phyloP scores from a whole-genome alignment of 2,888 invertebrate species.

The Perithous albicinctus region DNA sequence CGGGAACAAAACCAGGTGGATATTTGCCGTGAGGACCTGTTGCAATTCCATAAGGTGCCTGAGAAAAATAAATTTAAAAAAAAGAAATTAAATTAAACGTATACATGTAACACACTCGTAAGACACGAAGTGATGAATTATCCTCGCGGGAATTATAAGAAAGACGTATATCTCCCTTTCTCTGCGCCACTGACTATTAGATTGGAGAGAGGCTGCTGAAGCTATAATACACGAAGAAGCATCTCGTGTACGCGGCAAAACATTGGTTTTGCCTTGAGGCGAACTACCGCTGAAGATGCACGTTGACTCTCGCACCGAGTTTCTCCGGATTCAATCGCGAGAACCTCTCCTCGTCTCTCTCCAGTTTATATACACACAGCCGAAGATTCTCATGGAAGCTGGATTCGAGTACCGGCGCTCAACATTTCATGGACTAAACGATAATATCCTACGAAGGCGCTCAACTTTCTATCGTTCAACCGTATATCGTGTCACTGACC shows the following conservation, averaged over 20 bases:
- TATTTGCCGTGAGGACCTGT: slow-evolving; percentile 75
- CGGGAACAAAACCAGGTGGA: slow-evolving; percentile 78
- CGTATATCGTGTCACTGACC: slow-evolving; percentile 77
- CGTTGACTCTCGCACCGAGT: slow-evolving; percentile 38
- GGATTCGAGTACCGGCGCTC: slow-evolving; percentile 1
- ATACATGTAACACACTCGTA: not conserved
- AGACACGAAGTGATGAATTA: slow-evolving; percentile 5
- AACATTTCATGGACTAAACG: not conserved
- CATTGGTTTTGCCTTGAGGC: slow-evolving; percentile 37
- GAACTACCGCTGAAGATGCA: not conserved
- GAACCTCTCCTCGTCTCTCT: not conserved
- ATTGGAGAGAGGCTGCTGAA: not conserved
- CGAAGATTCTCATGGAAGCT: not conserved
- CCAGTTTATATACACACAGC: slow-evolving; percentile 9
- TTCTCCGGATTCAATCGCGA: slow-evolving; percentile 37
- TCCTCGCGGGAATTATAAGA: slow-evolving; percentile 32
- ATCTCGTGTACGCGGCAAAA: not conserved
- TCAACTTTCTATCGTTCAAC: slow-evolving; percentile 78
- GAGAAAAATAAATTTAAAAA: slow-evolving; percentile 37
- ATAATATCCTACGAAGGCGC: slow-evolving; percentile 37
- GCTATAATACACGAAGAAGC: not conserved
- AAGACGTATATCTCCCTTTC: slow-evolving; percentile 46
- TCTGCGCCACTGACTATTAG: slow-evolving; percentile 38
- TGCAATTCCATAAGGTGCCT: slow-evolving; percentile 80
- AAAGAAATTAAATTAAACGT: too few species aligned